Evolutionary conservation across 2,113 vertebrate genomes (phyloP).

Genomic region (Oxyruncus cristatus): DNA sequence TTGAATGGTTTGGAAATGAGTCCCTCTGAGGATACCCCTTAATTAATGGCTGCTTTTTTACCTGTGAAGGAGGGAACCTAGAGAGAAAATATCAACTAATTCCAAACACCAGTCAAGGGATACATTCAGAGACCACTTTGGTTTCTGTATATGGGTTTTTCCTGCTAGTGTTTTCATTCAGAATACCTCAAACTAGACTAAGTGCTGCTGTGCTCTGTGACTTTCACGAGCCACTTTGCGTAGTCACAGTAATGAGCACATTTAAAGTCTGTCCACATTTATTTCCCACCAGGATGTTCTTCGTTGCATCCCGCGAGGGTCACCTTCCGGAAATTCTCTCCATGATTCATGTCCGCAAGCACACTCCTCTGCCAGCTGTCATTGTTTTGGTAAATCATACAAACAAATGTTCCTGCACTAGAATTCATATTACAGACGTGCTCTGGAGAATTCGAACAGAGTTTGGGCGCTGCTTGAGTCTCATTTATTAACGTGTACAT

Average conservation of each 20-base stretch:
- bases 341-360: slow-evolving; percentile 94
- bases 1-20: not conserved
- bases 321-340: slow-evolving; percentile 95
- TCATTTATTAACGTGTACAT: not conserved
- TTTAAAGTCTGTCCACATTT: slow-evolving; percentile 66
- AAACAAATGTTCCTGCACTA: slow-evolving; percentile 57
- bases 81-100: not conserved
- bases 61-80: not conserved
- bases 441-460: slow-evolving; percentile 2
- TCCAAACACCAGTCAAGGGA: not conserved
- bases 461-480: slow-evolving; percentile 4
- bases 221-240: slow-evolving; percentile 34
- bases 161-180: not conserved
- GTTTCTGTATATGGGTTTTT: not conserved
- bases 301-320: slow-evolving; percentile 93
- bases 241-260: slow-evolving; percentile 55
- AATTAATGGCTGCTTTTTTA: not conserved
- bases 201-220: not conserved
- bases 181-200: not conserved
- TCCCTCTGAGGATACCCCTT: not conserved
- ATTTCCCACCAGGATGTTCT: slow-evolving; percentile 88
- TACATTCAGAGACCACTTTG: not conserved
- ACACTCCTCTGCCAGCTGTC: slow-evolving; percentile 94
- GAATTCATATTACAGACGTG: not conserved
- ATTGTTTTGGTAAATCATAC: slow-evolving; percentile 88